These are phyloP conservation scores for Drosophila kanapiae DNA, from an alignment of 1,140 invertebrate genomes.

Conservation along the genomic window DNA sequence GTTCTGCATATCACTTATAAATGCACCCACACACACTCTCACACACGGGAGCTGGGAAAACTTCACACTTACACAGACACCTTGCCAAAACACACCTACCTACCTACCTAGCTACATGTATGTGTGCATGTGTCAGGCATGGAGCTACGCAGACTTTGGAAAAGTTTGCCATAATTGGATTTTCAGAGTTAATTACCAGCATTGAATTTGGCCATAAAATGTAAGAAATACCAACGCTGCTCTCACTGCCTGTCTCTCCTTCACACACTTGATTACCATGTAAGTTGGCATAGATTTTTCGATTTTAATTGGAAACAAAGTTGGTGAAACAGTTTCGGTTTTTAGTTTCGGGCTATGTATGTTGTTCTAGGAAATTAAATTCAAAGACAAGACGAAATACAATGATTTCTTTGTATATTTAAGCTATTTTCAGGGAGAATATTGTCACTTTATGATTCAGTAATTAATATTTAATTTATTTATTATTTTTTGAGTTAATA, in stretches of 20 bases:
- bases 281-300: constrained; percentile 73
- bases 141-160: constrained; percentile 57
- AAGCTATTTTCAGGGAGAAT: neutral
- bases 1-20: constrained; percentile 84
- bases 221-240: constrained; percentile 56
- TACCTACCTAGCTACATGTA: neutral
- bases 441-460: neutral
- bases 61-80: constrained; percentile 52
- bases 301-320: constrained; percentile 65
- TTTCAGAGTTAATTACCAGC: constrained; percentile 84
- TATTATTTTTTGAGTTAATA: neutral
- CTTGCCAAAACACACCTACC: constrained; percentile 21
- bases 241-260: constrained; percentile 10
- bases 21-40: constrained; percentile 61
- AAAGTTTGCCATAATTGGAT: constrained; percentile 84
- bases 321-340: constrained; percentile 21
- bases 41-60: constrained; percentile 9
- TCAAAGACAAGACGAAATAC: neutral
- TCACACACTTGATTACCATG: constrained; percentile 65
- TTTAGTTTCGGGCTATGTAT: neutral
- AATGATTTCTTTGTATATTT: neutral
- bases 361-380: neutral
- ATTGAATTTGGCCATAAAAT: constrained; percentile 81
- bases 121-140: neutral
- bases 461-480: neutral